These are phyloP conservation scores for Mohoua ochrocephala DNA, from an alignment of 2,113 vertebrate genomes.

Conservation along the genomic window DNA sequence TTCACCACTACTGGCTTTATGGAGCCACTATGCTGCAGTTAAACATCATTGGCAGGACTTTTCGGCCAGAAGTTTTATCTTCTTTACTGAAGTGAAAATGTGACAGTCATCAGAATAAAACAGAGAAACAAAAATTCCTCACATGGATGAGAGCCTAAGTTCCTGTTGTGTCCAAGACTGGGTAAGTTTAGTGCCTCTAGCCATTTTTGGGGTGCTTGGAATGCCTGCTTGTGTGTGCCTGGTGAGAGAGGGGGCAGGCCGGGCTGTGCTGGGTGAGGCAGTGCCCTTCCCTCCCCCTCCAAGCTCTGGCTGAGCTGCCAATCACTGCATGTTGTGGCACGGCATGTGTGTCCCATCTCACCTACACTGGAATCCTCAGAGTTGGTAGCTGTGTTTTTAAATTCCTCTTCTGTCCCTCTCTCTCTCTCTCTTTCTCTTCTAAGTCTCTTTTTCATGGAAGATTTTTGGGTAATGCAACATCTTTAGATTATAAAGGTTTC, in stretches of 20 bases:
- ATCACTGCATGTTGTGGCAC: not conserved
- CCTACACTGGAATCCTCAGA: no score
- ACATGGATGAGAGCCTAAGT: not conserved
- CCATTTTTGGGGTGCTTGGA: not conserved
- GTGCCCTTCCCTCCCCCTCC: accelerated
- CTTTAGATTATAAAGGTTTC: not conserved
- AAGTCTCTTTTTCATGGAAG: not conserved
- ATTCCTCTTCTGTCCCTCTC: not conserved
- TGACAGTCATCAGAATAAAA: not conserved
- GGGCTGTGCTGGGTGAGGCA: not conserved
- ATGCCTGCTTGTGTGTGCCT: accelerated
- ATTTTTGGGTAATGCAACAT: not conserved
- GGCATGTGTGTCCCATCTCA: not conserved
- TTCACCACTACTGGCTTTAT: not conserved
- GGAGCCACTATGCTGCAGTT: not conserved
- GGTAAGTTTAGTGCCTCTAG: not conserved
- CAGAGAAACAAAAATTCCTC: not conserved
- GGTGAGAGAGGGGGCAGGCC: not conserved
- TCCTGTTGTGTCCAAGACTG: no score
- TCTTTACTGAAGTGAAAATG: not conserved
- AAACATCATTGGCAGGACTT: not conserved
- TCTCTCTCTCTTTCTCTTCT: not conserved
- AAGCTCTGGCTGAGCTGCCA: not conserved
- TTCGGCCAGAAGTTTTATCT: not conserved
- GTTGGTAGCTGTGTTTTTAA: no score